Percentiles rank a stretch among this genome's conserved stretches.
Evolutionary conservation across 2,888 invertebrate genomes (phyloP).

Genomic region (Dryobotodes eremita): DNA sequence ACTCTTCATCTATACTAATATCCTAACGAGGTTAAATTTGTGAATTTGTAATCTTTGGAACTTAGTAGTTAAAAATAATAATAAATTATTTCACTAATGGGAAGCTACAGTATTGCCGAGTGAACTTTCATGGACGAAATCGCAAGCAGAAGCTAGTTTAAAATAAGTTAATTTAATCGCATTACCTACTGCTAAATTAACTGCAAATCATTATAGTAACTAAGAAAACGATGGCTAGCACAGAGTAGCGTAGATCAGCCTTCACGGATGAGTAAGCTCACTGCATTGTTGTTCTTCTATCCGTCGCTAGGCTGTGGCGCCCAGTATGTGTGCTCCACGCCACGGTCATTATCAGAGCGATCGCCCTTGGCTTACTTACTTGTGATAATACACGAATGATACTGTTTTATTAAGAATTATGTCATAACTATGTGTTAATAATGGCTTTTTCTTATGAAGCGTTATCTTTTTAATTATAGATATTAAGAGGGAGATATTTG

Average conservation of each 20-base stretch:
- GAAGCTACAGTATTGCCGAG: no score
- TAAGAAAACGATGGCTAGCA: background rate
- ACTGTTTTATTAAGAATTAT: constrained; percentile 57
- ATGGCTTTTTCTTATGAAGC: constrained; percentile 39
- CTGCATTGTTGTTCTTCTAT: constrained; percentile 39
- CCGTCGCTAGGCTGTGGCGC: constrained; percentile 5
- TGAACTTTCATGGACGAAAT: no score
- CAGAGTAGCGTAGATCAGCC: background rate
- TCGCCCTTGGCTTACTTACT: constrained; percentile 64
- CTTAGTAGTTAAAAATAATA: no score
- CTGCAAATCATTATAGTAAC: background rate
- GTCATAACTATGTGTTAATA: constrained; percentile 53
- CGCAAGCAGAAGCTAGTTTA: no score
- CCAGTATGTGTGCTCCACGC: constrained; percentile 43
- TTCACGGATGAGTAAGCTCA: constrained; percentile 28
- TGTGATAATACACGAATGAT: constrained; percentile 55
- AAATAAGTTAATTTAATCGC: no score
- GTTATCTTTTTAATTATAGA: constrained; percentile 36
- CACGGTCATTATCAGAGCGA: constrained; percentile 59
- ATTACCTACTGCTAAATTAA: no score
- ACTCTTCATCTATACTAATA: no score
- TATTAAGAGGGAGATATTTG: constrained; percentile 7
- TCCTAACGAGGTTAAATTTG: no score
- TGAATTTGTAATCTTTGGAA: no score
- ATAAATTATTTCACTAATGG: no score